Evolutionary conservation across 2,797 vertebrate species (phyloP), one percentile per base, ranked within the genome.

Genomic region (Enteromius mattozi): DNA sequence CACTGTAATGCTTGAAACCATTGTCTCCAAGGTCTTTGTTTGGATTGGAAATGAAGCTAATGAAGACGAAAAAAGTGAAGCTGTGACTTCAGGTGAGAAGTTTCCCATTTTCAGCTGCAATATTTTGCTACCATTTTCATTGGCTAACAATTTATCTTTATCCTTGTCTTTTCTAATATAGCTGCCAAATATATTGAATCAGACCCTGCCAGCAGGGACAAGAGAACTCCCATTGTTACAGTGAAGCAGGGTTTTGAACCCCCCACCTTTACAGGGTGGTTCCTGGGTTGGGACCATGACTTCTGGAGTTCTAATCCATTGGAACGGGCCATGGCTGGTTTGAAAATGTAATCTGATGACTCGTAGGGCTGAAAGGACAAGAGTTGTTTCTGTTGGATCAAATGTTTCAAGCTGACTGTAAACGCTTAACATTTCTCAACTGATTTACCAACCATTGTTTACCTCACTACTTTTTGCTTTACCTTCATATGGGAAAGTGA

Each of bases 41-140:
- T 97, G 96, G 96, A 94, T 96, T 82, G 96, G 96, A 86, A 95
- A 96, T 78, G 95, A 97, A 27, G 95, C 96, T 33, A 94, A 94
- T 24, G 96, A 97, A 82, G 96, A 96, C 21, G 96, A 97, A 72
- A 97, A 96, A 93, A 93, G 88, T 0, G 95, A 96, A 85, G 95
- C 94, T 0, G 14, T 94, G 84, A 86, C 92, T 51, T 97, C 96
- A 33, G 96, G 96, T 97, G 88, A 90, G 2, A 14, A 42, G 27
- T 1, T 13, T 1, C 1, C 37, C 7, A 12, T 66, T 63, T 69
- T 59, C 10, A 65, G 8, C 16, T 42, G 85, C 2, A 8, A 59
- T 0, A 51, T 40, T 65, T 65, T 68, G 9, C 16, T 35, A 17
- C 33, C 0, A 2, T 54, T 7, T 81, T 42, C 33, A 80, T 21